phyloP scores from a whole-genome alignment of 64 coral and sea anemone genomes.

The Cladopsammia gracilis region DNA sequence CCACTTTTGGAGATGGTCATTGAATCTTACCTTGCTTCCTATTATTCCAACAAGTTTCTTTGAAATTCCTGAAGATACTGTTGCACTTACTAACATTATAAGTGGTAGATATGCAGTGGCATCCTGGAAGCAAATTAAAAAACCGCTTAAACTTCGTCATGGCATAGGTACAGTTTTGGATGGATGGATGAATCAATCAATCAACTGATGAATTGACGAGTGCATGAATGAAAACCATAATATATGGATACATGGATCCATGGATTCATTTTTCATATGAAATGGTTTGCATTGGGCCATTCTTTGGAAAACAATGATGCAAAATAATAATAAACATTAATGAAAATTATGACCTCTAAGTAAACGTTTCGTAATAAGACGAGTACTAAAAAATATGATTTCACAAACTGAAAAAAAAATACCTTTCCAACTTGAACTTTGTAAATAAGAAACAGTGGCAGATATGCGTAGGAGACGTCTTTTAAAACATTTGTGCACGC shows the following conservation, averaged over 20 bases:
- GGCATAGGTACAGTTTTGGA: not conserved
- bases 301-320: no score
- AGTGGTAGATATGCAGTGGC: constrained; percentile 20
- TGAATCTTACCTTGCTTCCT: constrained; percentile 3
- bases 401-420: not conserved
- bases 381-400: no score
- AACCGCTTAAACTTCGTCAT: not conserved
- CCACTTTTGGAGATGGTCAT: no score
- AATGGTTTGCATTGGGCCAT: no score
- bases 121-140: not conserved
- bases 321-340: no score
- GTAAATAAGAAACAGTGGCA: constrained; percentile 18
- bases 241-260: no score
- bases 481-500: not conserved
- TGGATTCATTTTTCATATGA: no score
- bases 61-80: not conserved
- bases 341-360: no score
- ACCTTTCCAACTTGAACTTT: not conserved
- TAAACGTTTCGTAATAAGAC: not conserved
- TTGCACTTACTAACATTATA: constrained; percentile 13
- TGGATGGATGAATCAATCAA: no score
- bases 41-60: constrained; percentile 3
- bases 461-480: not conserved
- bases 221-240: no score
- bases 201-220: no score